A percentile compares a stretch with the other conserved stretches of the same genome.
Evolutionary conservation across 2,797 vertebrate species (phyloP).

Genomic region (Malurus splendens): DNA sequence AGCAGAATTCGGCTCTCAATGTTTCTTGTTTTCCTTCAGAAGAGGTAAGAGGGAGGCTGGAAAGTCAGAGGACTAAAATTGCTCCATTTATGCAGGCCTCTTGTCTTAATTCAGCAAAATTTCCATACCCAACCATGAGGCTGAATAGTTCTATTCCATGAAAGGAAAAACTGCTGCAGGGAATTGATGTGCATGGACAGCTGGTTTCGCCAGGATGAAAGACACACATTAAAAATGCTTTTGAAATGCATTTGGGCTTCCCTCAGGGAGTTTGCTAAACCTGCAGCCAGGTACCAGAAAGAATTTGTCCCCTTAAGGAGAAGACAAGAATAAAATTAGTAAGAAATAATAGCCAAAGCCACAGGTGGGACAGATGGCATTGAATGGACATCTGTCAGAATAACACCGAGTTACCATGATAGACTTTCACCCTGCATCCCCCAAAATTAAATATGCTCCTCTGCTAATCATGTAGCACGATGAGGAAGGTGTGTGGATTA

Average conservation of each 20-base stretch:
- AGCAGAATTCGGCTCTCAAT: neutral
- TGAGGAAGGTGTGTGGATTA: neutral
- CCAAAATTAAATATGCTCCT: neutral
- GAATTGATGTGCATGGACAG: constrained; percentile 35
- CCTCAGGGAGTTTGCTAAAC: constrained; percentile 17
- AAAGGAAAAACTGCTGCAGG: constrained; percentile 13
- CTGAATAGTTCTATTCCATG: constrained; percentile 8
- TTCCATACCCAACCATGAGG: neutral
- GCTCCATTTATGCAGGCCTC: neutral
- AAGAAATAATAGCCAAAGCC: constrained; percentile 23
- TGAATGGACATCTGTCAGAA: constrained; percentile 18
- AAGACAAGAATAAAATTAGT: constrained; percentile 46
- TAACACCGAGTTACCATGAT: neutral
- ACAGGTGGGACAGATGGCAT: constrained; percentile 42
- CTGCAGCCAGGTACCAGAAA: constrained; percentile 34
- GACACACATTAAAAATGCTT: constrained; percentile 43
- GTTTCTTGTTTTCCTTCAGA: neutral
- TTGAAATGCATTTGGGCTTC: constrained; percentile 28
- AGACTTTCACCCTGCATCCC: neutral
- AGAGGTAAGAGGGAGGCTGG: neutral
- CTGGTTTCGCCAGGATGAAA: constrained; percentile 38
- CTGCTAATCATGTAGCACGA: neutral
- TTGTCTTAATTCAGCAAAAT: constrained; percentile 16
- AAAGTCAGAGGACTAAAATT: neutral
- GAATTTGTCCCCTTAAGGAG: constrained; percentile 22